Evolutionary conservation across 2,113 vertebrate genomes (phyloP).

Genomic region (Phyllostomus discolor): DNA sequence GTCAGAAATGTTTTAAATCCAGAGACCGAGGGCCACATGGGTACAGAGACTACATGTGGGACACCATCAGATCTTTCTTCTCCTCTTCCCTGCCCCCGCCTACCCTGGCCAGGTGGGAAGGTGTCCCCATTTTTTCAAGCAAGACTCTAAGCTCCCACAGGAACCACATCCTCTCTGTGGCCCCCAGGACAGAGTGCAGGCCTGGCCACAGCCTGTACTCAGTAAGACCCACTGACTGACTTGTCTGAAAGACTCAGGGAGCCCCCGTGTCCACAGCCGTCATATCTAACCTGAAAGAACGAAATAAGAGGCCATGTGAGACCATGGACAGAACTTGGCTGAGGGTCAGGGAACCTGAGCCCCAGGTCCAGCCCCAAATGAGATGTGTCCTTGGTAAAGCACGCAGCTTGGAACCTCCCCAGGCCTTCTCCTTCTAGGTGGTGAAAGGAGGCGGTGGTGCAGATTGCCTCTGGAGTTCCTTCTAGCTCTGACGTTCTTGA

Average conservation of each 20-base stretch:
- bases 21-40: background rate
- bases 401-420: background rate
- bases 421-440: background rate
- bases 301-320: background rate
- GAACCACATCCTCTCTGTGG: background rate
- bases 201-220: background rate
- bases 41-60: no score
- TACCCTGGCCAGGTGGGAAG: no score
- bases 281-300: background rate
- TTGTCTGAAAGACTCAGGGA: background rate
- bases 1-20: background rate
- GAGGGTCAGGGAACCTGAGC: background rate
- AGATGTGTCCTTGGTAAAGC: background rate
- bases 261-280: background rate
- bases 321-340: background rate
- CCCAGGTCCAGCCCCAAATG: background rate
- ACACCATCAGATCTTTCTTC: background rate
- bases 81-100: background rate
- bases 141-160: background rate
- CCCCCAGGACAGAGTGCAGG: background rate
- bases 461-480: background rate
- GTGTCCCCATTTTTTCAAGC: background rate
- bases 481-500: background rate
- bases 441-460: background rate
- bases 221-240: background rate